Base-by-base conservation (phyloP, 2,888 invertebrate species). In the Netelia melanura region DNA sequence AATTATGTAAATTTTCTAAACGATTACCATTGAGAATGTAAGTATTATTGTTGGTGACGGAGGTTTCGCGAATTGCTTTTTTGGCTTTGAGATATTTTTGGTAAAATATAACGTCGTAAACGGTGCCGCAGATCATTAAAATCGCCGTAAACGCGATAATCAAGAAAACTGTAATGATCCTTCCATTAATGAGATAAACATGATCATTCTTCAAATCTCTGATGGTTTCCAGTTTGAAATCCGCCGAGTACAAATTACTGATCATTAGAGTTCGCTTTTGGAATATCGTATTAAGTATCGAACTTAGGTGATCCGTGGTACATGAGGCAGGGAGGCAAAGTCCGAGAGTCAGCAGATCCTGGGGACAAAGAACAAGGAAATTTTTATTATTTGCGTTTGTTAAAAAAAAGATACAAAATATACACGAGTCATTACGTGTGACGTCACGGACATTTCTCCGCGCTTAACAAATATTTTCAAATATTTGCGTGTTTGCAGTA, bases 281-380 rank as follows among this genome's bases (percentile, higher is more conserved):
- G 44, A 94, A 92, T 84, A 94, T 92, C 10, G 81, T 83, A 30
- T 90, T 84, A 10, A 94, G 81, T 58, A 94, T 87, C 5, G 85
- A 9, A 1, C 86, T 76, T 14, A 95, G 61, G 21, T 95, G 94
- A 2, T 81, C 65, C 0, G 92, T 92, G 0, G 91, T 89, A 84
- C 95, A 95, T 0, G 94, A 92, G 1, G 93, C 92, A 0, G 95
- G 95, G 70, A 95, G 88, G 81, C 95, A 95, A 2, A 95, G 90
- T 0, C 95, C 95, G n/a, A 95, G 91, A 70, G 94, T 94, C 5
- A 95, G 93, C 11, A 94, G 90, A 88, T 95, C 94, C 94, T 95
- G 87, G 43, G 92, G 89, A 64, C 56, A 56, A 81, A 43, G 43
- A 58, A 17, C 3, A 61, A 67, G 11, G 17, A 44, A 61, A 48